phyloP scores from a whole-genome alignment of 1,140 invertebrate genomes.

The Drosophila saltans region DNA sequence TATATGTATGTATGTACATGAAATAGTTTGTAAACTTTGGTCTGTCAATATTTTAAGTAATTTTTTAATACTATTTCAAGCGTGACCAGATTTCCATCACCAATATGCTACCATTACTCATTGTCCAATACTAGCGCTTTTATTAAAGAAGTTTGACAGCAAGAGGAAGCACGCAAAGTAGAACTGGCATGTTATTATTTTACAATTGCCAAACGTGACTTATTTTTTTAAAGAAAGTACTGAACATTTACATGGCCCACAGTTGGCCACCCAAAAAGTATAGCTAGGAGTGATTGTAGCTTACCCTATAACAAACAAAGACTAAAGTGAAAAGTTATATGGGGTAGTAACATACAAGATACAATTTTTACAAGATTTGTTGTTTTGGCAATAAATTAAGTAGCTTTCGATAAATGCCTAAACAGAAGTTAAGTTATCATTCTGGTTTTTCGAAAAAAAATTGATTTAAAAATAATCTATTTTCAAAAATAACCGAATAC shows the following conservation, averaged over 20 bases:
- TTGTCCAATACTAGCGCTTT: conserved; percentile 32
- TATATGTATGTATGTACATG: neutral
- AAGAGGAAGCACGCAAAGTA: conserved; percentile 28
- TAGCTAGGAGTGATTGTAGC: neutral
- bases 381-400: neutral
- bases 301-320: neutral
- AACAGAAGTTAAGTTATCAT: no score
- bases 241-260: no score
- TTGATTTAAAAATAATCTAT: neutral
- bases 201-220: neutral
- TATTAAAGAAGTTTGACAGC: conserved; percentile 28
- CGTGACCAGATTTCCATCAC: neutral
- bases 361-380: neutral
- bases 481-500: conserved; percentile 68
- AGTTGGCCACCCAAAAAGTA: no score
- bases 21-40: conserved; percentile 17
- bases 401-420: neutral
- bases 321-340: neutral
- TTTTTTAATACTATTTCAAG: neutral
- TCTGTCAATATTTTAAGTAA: neutral
- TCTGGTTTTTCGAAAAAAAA: neutral
- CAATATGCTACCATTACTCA: neutral
- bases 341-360: neutral
- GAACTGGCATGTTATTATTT: neutral
- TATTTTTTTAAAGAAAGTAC: no score